These are phyloP conservation scores for Watersipora subatra DNA, from an alignment of 1,140 invertebrate genomes.

Conservation along the genomic window DNA sequence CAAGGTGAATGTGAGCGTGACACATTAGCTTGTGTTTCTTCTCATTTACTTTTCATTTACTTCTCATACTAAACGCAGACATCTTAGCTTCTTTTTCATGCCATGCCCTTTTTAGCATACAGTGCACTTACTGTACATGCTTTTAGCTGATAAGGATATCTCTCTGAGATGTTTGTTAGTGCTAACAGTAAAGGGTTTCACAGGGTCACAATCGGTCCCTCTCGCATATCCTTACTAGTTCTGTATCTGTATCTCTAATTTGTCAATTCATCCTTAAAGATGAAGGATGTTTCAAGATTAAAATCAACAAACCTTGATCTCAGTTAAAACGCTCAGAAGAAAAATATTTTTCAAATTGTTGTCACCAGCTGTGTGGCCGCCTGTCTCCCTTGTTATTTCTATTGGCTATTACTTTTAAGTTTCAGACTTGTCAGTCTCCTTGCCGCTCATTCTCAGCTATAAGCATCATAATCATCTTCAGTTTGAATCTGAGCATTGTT, in stretches of 20 bases:
- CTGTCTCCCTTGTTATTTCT: background rate
- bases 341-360: background rate
- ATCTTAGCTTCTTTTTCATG: background rate
- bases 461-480: too few species aligned
- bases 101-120: background rate
- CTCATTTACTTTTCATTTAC: background rate
- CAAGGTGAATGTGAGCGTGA: conserved; percentile 47
- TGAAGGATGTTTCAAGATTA: too few species aligned
- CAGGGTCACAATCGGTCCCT: background rate
- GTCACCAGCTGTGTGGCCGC: background rate
- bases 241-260: background rate
- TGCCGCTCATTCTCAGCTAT: too few species aligned
- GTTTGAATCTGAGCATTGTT: too few species aligned
- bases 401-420: background rate
- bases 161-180: too few species aligned
- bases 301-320: too few species aligned
- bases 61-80: background rate
- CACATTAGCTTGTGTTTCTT: background rate
- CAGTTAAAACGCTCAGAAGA: too few species aligned
- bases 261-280: background rate
- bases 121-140: background rate
- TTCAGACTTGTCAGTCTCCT: too few species aligned
- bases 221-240: background rate
- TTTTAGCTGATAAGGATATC: background rate
- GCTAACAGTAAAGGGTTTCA: too few species aligned